These are phyloP conservation scores for Tragelaphus imberbis DNA, from an alignment of 2,113 vertebrate genomes.

Conservation along the genomic window DNA sequence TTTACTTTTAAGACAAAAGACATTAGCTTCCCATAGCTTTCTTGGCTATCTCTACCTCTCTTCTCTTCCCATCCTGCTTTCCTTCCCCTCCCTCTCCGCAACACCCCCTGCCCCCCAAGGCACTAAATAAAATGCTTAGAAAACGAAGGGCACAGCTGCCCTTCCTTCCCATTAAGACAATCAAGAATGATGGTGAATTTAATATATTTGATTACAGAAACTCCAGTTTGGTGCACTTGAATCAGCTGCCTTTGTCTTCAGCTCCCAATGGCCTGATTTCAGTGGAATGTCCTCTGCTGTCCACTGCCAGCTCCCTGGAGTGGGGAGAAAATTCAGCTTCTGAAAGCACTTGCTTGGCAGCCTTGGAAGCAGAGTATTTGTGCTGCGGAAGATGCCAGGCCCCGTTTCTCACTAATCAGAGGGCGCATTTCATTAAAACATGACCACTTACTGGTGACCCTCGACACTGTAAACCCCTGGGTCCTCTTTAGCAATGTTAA, in stretches of 20 bases:
- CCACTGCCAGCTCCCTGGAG: slow-evolving; percentile 10
- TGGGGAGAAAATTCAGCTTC: slow-evolving; percentile 24
- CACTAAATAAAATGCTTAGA: slow-evolving; percentile 42
- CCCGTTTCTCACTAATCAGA: background rate
- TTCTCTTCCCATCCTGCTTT: background rate
- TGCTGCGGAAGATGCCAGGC: background rate
- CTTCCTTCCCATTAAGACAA: slow-evolving; percentile 65
- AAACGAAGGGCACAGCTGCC: slow-evolving; percentile 61
- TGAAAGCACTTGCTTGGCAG: slow-evolving; percentile 5
- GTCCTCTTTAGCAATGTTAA: slow-evolving; percentile 6
- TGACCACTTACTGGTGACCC: slow-evolving; percentile 8
- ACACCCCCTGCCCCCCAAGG: background rate
- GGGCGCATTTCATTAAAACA: slow-evolving; percentile 28
- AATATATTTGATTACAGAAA: slow-evolving; percentile 64
- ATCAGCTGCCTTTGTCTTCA: slow-evolving; percentile 32
- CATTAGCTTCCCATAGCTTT: slow-evolving; percentile 38
- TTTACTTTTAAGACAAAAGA: slow-evolving; percentile 58
- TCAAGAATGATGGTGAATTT: slow-evolving; percentile 58
- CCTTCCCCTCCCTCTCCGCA: background rate
- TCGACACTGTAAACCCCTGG: background rate
- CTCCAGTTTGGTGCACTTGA: slow-evolving; percentile 35
- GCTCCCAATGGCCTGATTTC: slow-evolving; percentile 35
- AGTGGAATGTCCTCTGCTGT: slow-evolving; percentile 47
- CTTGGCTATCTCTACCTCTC: background rate
- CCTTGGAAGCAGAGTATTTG: background rate